Conservation (phyloP, 2,113 vertebrate genomes). For the Empidonax alnorum region DNA sequence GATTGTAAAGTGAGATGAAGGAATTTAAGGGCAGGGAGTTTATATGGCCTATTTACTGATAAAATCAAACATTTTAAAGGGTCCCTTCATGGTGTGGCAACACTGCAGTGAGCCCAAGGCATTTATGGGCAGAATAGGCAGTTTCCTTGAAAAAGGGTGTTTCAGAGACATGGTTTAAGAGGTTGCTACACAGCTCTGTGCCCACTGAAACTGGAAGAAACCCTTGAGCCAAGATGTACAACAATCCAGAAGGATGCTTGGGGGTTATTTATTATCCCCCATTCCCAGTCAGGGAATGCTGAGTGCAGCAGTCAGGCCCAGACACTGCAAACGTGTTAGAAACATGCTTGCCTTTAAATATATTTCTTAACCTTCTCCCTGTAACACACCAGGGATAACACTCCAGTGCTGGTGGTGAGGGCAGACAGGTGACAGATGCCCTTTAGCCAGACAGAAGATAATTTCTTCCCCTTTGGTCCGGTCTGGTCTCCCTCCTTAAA, state of each 20-base stretch:
- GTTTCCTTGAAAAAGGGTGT: not conserved
- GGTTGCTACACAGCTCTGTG: not conserved
- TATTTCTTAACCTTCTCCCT: not conserved
- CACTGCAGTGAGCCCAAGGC: not conserved
- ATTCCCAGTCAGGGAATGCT: not conserved
- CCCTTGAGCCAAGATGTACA: not conserved
- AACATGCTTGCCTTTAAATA: not conserved
- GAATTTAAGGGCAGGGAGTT: conserved; percentile 26
- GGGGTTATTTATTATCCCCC: not conserved
- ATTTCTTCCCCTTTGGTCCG: not conserved
- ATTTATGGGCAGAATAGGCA: not conserved
- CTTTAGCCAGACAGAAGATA: not conserved
- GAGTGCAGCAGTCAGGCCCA: not conserved
- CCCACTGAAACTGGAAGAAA: not conserved
- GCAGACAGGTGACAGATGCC: not conserved
- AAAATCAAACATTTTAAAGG: conserved; percentile 22
- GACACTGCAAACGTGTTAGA: not conserved
- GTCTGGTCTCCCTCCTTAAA: rapidly evolving
- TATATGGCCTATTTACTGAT: conserved; percentile 16
- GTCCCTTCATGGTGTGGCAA: not conserved
- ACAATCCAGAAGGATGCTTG: not conserved
- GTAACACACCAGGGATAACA: too few relatives aligned
- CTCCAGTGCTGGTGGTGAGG: not conserved
- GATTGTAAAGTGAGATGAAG: conserved; percentile 15
- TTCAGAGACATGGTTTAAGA: not conserved